Base-by-base conservation (phyloP, 2,888 invertebrate genomes). In the Platycheirus albimanus region DNA sequence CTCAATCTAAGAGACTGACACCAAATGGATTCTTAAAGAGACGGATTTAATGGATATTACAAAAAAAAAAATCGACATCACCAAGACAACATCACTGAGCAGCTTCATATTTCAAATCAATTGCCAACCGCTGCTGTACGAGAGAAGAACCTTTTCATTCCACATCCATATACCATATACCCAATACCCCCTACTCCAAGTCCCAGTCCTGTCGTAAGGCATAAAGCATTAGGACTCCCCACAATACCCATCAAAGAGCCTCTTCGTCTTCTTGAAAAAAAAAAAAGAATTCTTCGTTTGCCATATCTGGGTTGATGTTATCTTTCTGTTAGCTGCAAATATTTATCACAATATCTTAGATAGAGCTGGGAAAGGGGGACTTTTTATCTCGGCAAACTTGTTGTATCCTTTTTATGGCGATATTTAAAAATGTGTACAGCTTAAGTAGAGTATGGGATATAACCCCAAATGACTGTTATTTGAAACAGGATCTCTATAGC, bases 61-160 rank as follows among this genome's bases (percentile, higher is more conserved):
- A 19, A 45, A 10, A 45, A 15, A 43, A 7, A 19, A 45, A 45
- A 5, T 3, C 10, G 11, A 36, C 49, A 10, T 51, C 49, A 11
- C 17, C 17, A 54, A 15, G 30, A 54, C 36, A 54, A 36, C 33
- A 36, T 54, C 33, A n/a, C 20, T 36, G 54, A 36, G 36, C 20
- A 54, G 54, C 54, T 54, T 58, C 41, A 58, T 41, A 58, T 41
- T 58, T 58, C 58, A 58, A 58, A 58, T 58, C 41, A 58, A 58
- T 58, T 58, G 24, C 58, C 24, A 24, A 17, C 11, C 24, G 24
- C 24, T n/a, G 36, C 11, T 41, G 38, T 13, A 41, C 38, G 13
- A 3, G 8, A 41, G 6, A 41, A 41, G n/a, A 13, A 13, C 13
- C n/a, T 36, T 36, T 36, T 36, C n/a, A 36, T 6, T 36, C n/a